Percentiles rank a stretch among this genome's conserved stretches.
Conservation (phyloP, 2,113 vertebrate genomes). For the Pluvianellus socialis region DNA sequence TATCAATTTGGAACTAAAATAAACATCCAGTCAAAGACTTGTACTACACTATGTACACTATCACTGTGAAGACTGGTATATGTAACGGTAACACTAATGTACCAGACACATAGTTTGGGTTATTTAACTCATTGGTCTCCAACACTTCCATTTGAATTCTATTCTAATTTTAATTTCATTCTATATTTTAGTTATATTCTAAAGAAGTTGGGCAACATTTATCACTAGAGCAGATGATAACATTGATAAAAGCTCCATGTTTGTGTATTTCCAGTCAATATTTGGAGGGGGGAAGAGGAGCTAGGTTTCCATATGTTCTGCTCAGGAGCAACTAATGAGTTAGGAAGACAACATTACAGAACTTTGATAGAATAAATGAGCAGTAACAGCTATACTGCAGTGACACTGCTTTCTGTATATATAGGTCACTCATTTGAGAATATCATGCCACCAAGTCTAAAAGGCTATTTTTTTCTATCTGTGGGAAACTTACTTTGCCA, state of each 20-base stretch:
- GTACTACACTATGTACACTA: background rate
- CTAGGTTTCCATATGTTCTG: background rate
- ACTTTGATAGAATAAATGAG: background rate
- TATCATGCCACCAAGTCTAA: background rate
- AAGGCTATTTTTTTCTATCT: background rate
- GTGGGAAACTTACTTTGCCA: background rate
- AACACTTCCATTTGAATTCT: background rate
- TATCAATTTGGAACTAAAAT: conserved; percentile 58
- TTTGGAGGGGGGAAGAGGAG: background rate
- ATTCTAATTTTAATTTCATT: background rate
- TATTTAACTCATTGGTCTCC: background rate
- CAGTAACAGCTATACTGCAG: background rate
- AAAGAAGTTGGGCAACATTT: background rate
- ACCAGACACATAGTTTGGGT: background rate
- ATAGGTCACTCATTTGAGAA: background rate
- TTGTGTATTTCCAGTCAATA: background rate
- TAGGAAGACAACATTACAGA: background rate
- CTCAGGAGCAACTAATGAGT: background rate
- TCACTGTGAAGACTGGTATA: background rate
- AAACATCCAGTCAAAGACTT: conserved; percentile 35
- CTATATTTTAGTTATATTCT: background rate
- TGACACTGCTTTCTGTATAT: background rate
- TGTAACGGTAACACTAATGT: conserved; percentile 1
- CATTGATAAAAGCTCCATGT: background rate
- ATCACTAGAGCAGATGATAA: background rate